phyloP scores from a whole-genome alignment of 2,113 vertebrate genomes.

The Catagonus wagneri region DNA sequence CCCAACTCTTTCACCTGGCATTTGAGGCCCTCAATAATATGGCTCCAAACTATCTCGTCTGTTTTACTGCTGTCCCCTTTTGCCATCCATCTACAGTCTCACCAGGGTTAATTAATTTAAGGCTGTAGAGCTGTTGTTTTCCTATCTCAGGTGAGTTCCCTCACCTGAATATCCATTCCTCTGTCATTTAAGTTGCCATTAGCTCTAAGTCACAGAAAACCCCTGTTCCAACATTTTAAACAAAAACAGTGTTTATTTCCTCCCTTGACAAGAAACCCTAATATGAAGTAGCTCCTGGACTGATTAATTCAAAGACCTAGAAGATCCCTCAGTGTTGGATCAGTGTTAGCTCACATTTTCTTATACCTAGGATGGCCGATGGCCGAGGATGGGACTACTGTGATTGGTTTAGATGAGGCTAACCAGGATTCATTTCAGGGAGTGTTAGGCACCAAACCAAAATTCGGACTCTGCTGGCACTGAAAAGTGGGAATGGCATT shows the following conservation, averaged over 20 bases:
- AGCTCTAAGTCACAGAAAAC: slow-evolving; percentile 1
- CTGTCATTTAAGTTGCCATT: neutral
- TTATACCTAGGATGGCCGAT: neutral
- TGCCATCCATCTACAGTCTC: neutral
- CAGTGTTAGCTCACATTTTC: neutral
- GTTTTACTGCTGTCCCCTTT: neutral
- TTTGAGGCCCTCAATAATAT: neutral
- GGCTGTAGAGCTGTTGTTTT: neutral
- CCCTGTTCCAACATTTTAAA: slow-evolving; percentile 21
- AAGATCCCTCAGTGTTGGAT: neutral
- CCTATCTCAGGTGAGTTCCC: neutral
- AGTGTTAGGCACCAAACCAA: neutral
- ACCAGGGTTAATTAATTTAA: slow-evolving; percentile 17
- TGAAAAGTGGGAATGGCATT: neutral
- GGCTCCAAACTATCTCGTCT: neutral
- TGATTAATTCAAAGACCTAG: slow-evolving; percentile 20
- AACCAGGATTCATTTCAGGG: neutral
- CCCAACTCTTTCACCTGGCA: neutral
- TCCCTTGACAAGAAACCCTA: slow-evolving; percentile 14
- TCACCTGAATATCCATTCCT: neutral
- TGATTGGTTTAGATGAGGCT: neutral
- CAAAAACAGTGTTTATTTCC: slow-evolving; percentile 20
- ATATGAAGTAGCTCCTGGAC: neutral
- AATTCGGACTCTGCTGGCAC: neutral
- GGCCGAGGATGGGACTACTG: neutral